Evolutionary conservation across 2,888 invertebrate species (phyloP), one percentile per base, ranked within the genome.

Genomic region (Harpalus rubripes): DNA sequence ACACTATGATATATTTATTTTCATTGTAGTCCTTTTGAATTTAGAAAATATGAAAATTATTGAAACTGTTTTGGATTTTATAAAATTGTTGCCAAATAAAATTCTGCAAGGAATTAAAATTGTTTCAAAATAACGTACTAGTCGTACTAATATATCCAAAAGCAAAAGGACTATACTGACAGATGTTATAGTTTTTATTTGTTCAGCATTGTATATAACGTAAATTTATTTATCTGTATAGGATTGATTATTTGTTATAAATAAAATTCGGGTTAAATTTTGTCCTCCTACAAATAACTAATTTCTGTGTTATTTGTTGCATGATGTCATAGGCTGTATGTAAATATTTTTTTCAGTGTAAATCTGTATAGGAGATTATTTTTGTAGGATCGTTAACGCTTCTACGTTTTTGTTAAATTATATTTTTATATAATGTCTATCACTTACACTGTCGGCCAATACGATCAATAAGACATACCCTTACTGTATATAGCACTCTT

Each of bases 401-500:
- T 85, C 41, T 85, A 56, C 80, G 72, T 85, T 84, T 81, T 80
- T 80, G 85, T 85, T 85, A 85, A 85, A 85, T 80, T 85, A 85
- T 85, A 85, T 85, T 85, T 85, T 85, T 85, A 80, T 85, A 85
- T 79, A 68, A 84, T 81, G 58, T 81, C 81, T 81, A 81, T 72
- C 72, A 81, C 63, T 76, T 84, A 78, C 80, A 85, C 85, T 85
- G 22, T 85, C 85, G 80, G 85, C 85, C 85, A 85, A 80, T 80
- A 68, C 58, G 52, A 81, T 81, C 58, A 68, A 81, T 58, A 68
- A 85, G 32, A 84, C 41, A 58, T 61, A 74, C 41, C 84, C 84
- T 22, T 81, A 81, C 10, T 85, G 80, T 85, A 68, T 85, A 85
- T 80, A 84, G 80, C 85, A 85, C 85, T 85, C 58, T 85, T 80